phyloP scores from a whole-genome alignment of 2,888 invertebrate genomes.

The Julus scanicus region DNA sequence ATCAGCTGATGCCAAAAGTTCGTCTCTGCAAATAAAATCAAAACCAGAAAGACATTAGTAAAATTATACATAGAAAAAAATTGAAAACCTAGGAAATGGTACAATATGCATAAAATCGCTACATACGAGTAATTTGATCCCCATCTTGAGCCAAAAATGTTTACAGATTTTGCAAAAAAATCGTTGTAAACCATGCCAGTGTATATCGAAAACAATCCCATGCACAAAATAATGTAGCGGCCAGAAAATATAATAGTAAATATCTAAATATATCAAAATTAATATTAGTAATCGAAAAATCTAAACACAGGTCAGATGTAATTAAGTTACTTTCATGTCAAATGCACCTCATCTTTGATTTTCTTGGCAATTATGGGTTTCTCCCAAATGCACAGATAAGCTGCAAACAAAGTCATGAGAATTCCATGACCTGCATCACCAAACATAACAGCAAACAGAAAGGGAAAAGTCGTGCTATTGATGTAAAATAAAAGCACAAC shows the following conservation, averaged over 20 bases:
- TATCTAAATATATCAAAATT: slow-evolving; percentile 72
- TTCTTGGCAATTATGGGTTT: slow-evolving; percentile 89
- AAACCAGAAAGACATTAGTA: background rate
- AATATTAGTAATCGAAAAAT: background rate
- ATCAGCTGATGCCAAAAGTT: background rate
- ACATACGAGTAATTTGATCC: slow-evolving; percentile 62
- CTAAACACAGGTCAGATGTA: too few relatives aligned
- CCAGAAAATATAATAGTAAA: slow-evolving; percentile 99
- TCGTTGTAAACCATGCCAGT: slow-evolving; percentile 99
- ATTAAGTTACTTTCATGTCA: too few relatives aligned
- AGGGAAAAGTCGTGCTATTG: slow-evolving; percentile 90
- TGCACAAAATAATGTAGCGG: slow-evolving; percentile 94
- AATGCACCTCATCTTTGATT: slow-evolving; percentile 79
- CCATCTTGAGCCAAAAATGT: slow-evolving; percentile 95
- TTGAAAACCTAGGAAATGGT: background rate
- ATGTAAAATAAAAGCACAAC: background rate
- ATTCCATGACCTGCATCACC: slow-evolving; percentile 97
- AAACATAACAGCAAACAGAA: slow-evolving; percentile 98
- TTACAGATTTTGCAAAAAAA: slow-evolving; percentile 93
- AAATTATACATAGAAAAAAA: background rate
- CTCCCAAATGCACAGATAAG: slow-evolving; percentile 95
- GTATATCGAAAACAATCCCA: slow-evolving; percentile 98
- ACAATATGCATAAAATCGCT: background rate
- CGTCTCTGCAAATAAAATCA: slow-evolving; percentile 52
- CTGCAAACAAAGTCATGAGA: slow-evolving; percentile 91